Percentiles rank a stretch among this genome's conserved stretches.
Evolutionary conservation across 2,797 vertebrate genomes (phyloP).

Genomic region (Eospalax fontanierii): DNA sequence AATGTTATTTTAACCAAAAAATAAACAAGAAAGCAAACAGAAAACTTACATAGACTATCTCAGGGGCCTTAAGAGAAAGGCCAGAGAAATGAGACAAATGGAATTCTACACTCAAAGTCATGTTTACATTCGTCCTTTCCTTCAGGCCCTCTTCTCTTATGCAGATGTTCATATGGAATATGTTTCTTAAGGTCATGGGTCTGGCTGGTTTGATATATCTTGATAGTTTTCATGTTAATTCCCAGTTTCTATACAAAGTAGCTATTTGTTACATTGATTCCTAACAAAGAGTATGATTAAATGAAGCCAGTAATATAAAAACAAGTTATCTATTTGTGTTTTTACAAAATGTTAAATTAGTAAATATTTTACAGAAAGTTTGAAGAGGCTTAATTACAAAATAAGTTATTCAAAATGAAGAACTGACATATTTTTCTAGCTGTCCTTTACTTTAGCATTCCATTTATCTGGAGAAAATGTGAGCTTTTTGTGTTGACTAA

Average conservation of each 20-base stretch:
- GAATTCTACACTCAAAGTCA: neutral
- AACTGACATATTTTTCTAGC: neutral
- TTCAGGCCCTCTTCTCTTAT: neutral
- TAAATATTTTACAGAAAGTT: constrained; percentile 47
- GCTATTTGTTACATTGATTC: neutral
- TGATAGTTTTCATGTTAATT: constrained; percentile 35
- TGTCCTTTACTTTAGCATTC: constrained; percentile 1
- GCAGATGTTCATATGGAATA: neutral
- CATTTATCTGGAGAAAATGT: constrained; percentile 26
- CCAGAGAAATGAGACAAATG: neutral
- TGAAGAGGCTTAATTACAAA: constrained; percentile 42
- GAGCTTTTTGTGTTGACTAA: neutral
- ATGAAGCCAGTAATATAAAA: neutral
- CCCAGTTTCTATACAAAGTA: neutral
- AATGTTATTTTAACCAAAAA: constrained; percentile 21
- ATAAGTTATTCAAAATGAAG: constrained; percentile 52
- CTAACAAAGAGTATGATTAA: constrained; percentile 11
- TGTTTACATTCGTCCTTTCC: neutral
- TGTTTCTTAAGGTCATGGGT: neutral
- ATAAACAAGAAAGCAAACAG: neutral
- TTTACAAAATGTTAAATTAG: neutral
- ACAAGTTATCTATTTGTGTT: neutral
- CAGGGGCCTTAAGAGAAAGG: neutral
- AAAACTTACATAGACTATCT: neutral
- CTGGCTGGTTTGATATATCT: constrained; percentile 3